Evolutionary conservation across 2,797 vertebrate species (phyloP).

Genomic region (Enoplosus armatus): DNA sequence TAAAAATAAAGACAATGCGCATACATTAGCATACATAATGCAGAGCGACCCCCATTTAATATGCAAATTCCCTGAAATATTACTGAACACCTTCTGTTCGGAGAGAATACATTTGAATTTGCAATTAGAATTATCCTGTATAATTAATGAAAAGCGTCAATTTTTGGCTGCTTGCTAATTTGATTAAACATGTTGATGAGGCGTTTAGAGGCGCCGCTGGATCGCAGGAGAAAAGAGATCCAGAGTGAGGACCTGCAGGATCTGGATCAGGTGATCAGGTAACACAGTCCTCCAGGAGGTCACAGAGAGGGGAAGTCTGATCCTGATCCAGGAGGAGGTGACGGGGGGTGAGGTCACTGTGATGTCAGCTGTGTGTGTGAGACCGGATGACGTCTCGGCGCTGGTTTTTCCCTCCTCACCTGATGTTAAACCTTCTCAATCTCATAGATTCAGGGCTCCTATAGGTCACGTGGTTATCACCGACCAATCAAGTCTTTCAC

Average conservation of each 20-base stretch:
- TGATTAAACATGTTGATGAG: conserved; percentile 97
- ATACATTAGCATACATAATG: conserved; percentile 96
- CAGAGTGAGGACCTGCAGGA: not conserved
- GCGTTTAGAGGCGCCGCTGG: conserved; percentile 88
- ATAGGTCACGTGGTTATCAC: too few relatives aligned
- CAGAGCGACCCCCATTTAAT: conserved; percentile 93
- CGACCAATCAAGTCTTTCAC: too few relatives aligned
- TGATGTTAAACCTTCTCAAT: too few relatives aligned
- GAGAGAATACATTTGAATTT: conserved; percentile 96
- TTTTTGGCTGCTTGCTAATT: conserved; percentile 95
- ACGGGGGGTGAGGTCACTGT: not conserved
- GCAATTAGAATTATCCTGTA: conserved; percentile 98
- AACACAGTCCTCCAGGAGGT: not conserved
- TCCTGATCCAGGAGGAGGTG: not conserved
- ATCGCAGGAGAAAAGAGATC: conserved; percentile 56
- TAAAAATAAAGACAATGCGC: conserved; percentile 96
- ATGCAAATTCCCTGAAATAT: conserved; percentile 96
- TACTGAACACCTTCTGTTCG: conserved; percentile 97
- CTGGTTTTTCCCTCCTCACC: too few relatives aligned
- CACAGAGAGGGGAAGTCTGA: not conserved
- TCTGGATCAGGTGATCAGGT: conserved; percentile 23
- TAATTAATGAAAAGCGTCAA: conserved; percentile 99
- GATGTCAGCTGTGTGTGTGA: conserved; percentile 14
- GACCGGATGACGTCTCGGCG: too few relatives aligned
- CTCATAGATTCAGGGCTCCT: too few relatives aligned